Evolutionary conservation across 2,888 invertebrate genomes (phyloP).

Genomic region (Brenthis ino): DNA sequence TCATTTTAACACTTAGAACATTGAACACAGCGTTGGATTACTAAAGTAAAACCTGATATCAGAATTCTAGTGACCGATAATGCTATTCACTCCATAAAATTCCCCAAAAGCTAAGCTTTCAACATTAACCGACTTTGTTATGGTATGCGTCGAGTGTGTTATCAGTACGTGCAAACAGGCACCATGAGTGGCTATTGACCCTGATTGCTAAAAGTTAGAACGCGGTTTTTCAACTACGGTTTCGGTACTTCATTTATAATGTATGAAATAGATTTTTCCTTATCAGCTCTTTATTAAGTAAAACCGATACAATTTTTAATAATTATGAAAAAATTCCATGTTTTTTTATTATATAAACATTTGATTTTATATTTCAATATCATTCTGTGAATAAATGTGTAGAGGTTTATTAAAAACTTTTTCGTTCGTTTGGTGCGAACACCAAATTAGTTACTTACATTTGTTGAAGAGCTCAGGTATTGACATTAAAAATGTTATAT

Average conservation of each 20-base stretch:
- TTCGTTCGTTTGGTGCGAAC: too few relatives aligned
- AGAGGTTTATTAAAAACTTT: too few relatives aligned
- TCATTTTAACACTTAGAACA: background rate
- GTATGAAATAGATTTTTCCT: background rate
- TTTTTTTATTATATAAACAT: too few relatives aligned
- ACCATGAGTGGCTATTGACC: constrained; percentile 40
- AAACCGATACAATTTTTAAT: too few relatives aligned
- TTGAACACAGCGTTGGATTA: background rate
- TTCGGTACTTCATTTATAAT: background rate
- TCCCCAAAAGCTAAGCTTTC: constrained; percentile 33
- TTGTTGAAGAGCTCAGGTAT: too few relatives aligned
- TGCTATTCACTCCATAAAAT: constrained; percentile 21
- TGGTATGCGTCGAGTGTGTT: constrained; percentile 33
- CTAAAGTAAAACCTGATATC: background rate
- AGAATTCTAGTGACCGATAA: constrained; percentile 13
- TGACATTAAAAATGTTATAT: too few relatives aligned
- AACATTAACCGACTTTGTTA: constrained; percentile 33
- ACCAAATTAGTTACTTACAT: too few relatives aligned
- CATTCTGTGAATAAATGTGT: too few relatives aligned
- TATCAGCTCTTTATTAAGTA: too few relatives aligned
- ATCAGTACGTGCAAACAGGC: constrained; percentile 37
- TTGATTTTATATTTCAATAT: too few relatives aligned
- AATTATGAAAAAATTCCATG: too few relatives aligned
- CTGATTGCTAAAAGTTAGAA: constrained; percentile 34
- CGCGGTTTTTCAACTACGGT: constrained; percentile 20